These are phyloP conservation scores for Lysiphlebus fabarum DNA, from an alignment of 1,140 invertebrate genomes.

Conservation along the genomic window DNA sequence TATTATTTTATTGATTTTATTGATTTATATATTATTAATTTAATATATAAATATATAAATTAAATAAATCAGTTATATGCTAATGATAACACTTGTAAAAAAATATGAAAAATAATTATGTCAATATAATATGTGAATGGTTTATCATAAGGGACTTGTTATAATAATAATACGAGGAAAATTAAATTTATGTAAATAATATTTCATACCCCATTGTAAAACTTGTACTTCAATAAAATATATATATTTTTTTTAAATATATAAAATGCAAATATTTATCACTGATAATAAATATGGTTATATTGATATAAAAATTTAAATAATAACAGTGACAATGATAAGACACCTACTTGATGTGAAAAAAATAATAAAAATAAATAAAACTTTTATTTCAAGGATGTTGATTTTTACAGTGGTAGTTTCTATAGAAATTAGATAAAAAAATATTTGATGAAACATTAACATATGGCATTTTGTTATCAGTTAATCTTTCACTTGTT, in stretches of 20 bases:
- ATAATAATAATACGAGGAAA: background rate
- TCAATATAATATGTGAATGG: background rate
- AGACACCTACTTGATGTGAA: background rate
- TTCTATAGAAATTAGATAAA: constrained; percentile 47
- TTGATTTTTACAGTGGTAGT: constrained; percentile 24
- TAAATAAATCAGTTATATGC: background rate
- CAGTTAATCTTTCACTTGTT: constrained; percentile 40
- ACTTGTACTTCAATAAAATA: no score
- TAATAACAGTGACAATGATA: no score
- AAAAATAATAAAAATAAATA: constrained; percentile 9
- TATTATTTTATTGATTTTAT: no score
- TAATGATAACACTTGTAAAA: background rate
- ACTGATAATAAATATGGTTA: no score
- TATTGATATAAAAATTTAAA: no score
- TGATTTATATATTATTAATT: no score
- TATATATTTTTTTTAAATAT: no score
- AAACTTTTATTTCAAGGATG: background rate
- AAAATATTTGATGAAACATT: constrained; percentile 39
- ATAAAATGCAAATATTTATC: no score
- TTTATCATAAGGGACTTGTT: background rate
- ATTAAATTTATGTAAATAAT: constrained; percentile 1
- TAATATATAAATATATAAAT: no score
- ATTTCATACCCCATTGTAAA: background rate
- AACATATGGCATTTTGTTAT: constrained; percentile 46
- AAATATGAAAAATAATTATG: background rate